Conservation (phyloP, 2,888 invertebrate species). For the Electrophaes corylata region DNA sequence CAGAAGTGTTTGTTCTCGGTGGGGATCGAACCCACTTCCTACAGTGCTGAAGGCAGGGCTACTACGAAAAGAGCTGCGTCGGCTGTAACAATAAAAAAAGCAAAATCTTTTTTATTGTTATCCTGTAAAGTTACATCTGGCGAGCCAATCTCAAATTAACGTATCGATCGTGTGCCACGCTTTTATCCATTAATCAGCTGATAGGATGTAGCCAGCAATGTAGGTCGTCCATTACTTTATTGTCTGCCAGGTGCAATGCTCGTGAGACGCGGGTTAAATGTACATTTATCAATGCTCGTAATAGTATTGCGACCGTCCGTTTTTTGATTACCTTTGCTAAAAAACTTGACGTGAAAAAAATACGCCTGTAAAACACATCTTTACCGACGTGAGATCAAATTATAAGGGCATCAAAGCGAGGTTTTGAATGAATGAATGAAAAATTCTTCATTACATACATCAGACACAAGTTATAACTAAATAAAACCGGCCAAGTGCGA, state of each 20-base stretch:
- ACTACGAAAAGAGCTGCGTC: no score
- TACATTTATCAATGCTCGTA: slow-evolving; percentile 59
- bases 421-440: no score
- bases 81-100: slow-evolving; percentile 25
- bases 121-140: slow-evolving; percentile 29
- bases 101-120: slow-evolving; percentile 6
- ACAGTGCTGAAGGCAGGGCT: no score
- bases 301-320: slow-evolving; percentile 42
- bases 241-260: slow-evolving; percentile 61
- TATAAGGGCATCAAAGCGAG: not conserved
- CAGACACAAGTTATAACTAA: no score
- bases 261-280: slow-evolving; percentile 38
- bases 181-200: slow-evolving; percentile 63
- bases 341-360: not conserved
- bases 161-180: slow-evolving; percentile 54
- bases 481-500: no score
- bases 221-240: slow-evolving; percentile 65
- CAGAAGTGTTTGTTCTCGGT: no score
- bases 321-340: slow-evolving; percentile 8
- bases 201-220: slow-evolving; percentile 59
- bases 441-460: no score
- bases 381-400: not conserved
- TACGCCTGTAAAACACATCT: slow-evolving; percentile 1
- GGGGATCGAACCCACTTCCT: no score
- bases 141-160: slow-evolving; percentile 53